Conservation (phyloP, 2,888 invertebrate species). For the Stenchaetothrips biformis region DNA sequence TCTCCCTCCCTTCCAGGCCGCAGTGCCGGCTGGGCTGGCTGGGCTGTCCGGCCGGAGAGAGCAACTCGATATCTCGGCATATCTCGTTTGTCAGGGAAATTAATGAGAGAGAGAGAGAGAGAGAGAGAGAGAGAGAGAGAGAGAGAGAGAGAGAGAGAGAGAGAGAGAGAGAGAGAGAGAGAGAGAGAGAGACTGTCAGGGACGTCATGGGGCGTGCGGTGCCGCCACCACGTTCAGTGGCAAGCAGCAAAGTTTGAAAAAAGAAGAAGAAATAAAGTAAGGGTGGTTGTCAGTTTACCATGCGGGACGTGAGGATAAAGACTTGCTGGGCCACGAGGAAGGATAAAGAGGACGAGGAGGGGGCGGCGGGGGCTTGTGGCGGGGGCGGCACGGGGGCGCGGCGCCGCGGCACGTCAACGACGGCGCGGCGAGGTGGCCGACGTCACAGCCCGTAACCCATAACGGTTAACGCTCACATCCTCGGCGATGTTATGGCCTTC, state of each 20-base stretch:
- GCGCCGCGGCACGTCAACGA: background rate
- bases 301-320: too few species aligned
- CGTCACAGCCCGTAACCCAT: background rate
- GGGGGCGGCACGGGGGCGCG: background rate
- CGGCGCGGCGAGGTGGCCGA: background rate
- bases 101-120: background rate
- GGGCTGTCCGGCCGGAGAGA: background rate
- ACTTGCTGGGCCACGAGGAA: background rate
- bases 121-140: too few species aligned
- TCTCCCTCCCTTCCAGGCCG: too few species aligned
- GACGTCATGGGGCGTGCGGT: background rate
- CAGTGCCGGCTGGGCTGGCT: too few species aligned
- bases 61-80: slow-evolving; percentile 1
- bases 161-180: too few species aligned
- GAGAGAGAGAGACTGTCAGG: background rate
- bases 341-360: background rate
- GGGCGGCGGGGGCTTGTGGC: background rate
- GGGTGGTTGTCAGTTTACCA: too few species aligned
- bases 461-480: slow-evolving; percentile 8
- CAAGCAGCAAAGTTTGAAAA: too few species aligned
- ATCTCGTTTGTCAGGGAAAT: background rate
- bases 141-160: too few species aligned
- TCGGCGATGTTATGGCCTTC: background rate
- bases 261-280: too few species aligned
- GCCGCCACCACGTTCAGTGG: background rate